phyloP scores from a whole-genome alignment of 2,797 vertebrate genomes.

The Pelochelys cantorii region DNA sequence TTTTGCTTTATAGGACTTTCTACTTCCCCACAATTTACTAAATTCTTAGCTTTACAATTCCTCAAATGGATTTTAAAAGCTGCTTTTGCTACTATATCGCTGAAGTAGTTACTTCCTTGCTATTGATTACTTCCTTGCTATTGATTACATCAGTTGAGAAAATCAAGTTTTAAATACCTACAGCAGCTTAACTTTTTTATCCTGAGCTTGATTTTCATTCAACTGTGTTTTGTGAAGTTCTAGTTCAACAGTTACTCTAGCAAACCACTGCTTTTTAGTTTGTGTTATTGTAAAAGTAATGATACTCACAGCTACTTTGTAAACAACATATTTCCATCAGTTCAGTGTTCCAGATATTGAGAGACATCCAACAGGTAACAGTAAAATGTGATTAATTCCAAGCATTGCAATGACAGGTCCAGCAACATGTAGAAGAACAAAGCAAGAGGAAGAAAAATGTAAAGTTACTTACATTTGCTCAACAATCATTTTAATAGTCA shows the following conservation, averaged over 20 bases:
- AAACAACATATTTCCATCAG: slow-evolving; percentile 77
- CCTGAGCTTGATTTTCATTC: slow-evolving; percentile 26
- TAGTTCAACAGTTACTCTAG: not conserved
- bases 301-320: slow-evolving; percentile 92
- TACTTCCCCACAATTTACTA: not conserved
- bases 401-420: slow-evolving; percentile 47
- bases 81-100: not conserved
- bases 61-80: slow-evolving; percentile 10
- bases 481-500: slow-evolving; percentile 11
- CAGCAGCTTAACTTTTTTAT: not conserved
- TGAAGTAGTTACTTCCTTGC: not conserved
- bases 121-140: not conserved
- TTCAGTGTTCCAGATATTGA: slow-evolving; percentile 64
- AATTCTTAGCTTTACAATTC: not conserved
- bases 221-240: slow-evolving; percentile 39
- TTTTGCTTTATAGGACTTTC: not conserved
- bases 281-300: not conserved
- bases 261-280: not conserved
- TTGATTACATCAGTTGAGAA: not conserved
- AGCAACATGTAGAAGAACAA: slow-evolving; percentile 26
- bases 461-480: slow-evolving; percentile 83
- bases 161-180: not conserved
- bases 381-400: slow-evolving; percentile 55
- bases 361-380: slow-evolving; percentile 59
- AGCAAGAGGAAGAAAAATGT: slow-evolving; percentile 55